phyloP scores from a whole-genome alignment of 2,888 invertebrate genomes.

The Tetranychus truncatus region DNA sequence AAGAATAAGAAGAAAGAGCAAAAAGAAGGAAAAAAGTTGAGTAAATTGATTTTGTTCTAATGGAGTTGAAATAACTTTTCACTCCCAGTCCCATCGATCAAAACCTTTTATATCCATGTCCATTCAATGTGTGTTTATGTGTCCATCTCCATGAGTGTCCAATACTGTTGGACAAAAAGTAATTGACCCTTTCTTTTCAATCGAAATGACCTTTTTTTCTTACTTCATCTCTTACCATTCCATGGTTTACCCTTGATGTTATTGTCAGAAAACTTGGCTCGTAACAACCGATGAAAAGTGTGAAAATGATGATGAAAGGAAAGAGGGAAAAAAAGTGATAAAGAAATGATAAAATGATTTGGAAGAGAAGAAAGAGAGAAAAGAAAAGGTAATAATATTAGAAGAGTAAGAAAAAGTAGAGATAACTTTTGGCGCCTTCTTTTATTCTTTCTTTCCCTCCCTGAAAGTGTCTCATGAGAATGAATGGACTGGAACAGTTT shows the following conservation, averaged over 20 bases:
- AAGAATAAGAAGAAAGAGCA: too few relatives aligned
- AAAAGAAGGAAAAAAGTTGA: not conserved
- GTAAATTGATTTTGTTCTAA: not conserved
- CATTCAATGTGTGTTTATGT: not conserved
- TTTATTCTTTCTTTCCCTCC: not conserved
- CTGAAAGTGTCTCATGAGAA: not conserved
- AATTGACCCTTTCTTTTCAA: not conserved
- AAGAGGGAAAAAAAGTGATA: too few relatives aligned
- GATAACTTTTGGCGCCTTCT: not conserved
- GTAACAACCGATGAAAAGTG: too few relatives aligned
- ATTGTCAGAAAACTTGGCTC: too few relatives aligned
- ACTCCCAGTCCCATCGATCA: not conserved
- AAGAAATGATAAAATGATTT: too few relatives aligned
- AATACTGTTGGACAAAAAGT: not conserved
- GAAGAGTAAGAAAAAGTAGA: not conserved
- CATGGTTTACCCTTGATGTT: not conserved
- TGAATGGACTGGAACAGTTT: not conserved
- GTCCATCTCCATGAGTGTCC: not conserved
- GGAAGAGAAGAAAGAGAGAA: too few relatives aligned
- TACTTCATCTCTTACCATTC: not conserved
- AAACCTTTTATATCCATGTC: not conserved
- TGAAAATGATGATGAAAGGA: too few relatives aligned
- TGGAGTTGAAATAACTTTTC: not conserved
- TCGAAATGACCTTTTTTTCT: not conserved
- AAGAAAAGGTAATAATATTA: not conserved